Evolutionary conservation across 2,888 invertebrate genomes (phyloP).

Genomic region (Parascotia fuliginaria): DNA sequence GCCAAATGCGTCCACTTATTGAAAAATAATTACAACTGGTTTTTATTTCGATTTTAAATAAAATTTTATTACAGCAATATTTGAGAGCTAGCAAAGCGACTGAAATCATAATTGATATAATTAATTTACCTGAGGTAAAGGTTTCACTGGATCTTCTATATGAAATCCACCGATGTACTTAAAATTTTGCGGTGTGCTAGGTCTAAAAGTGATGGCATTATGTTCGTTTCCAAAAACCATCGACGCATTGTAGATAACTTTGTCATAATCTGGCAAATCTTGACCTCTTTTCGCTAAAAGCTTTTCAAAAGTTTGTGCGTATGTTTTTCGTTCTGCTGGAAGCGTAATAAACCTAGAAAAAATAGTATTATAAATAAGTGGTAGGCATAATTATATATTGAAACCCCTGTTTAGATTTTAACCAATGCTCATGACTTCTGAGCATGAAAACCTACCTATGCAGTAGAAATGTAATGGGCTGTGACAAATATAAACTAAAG

Average conservation of each 20-base stretch:
- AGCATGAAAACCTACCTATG: not conserved
- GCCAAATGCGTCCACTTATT: no score
- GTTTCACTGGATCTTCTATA: constrained; percentile 45
- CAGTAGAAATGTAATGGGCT: not conserved
- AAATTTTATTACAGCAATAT: no score
- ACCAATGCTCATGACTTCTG: not conserved
- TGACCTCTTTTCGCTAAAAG: constrained; percentile 27
- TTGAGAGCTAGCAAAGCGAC: no score
- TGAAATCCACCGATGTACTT: constrained; percentile 35
- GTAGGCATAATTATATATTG: no score
- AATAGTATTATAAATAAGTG: not conserved
- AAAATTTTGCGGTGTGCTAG: constrained; percentile 35
- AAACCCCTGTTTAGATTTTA: no score
- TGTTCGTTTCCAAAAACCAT: constrained; percentile 41
- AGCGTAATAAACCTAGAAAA: constrained; percentile 26
- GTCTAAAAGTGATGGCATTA: constrained; percentile 16
- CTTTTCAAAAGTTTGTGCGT: constrained; percentile 42
- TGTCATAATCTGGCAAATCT: constrained; percentile 36
- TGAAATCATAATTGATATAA: not conserved
- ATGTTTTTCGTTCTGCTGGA: constrained; percentile 34
- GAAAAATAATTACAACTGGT: no score
- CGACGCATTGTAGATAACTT: constrained; percentile 42
- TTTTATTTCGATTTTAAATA: not conserved
- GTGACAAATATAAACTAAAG: not conserved
- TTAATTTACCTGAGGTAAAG: constrained; percentile 57